A percentile compares a stretch with the other conserved stretches of the same genome.
These are phyloP conservation scores for Brachionus koreanus DNA, from an alignment of 1,140 invertebrate species.

Conservation along the genomic window DNA sequence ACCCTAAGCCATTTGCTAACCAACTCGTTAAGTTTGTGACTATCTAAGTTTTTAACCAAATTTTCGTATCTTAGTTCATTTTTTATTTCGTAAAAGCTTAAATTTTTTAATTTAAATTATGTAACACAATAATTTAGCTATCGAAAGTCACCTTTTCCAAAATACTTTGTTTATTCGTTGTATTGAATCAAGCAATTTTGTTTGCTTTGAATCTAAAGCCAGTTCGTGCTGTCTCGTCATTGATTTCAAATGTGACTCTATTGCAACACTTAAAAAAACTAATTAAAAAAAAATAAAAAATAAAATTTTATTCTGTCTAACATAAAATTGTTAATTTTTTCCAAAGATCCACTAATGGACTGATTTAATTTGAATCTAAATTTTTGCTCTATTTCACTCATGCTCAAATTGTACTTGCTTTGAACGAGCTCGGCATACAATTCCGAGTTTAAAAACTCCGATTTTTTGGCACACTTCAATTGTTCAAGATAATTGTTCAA, in stretches of 20 bases:
- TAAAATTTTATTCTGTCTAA: neutral
- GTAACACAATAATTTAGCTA: neutral
- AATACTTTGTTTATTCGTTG: constrained; percentile 20
- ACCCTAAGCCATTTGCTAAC: constrained; percentile 7
- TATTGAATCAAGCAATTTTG: neutral
- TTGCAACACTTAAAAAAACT: neutral
- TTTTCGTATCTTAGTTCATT: constrained; percentile 5
- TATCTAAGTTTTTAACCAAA: neutral
- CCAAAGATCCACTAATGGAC: neutral
- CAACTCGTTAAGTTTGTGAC: neutral
- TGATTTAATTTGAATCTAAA: neutral
- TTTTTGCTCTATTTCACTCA: neutral
- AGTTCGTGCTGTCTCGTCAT: constrained; percentile 32
- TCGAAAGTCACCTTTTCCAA: constrained; percentile 1
- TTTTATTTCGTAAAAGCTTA: constrained; percentile 1
- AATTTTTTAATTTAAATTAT: neutral
- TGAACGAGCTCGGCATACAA: neutral
- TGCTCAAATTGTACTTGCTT: neutral
- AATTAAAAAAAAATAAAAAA: neutral
- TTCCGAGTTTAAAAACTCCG: neutral
- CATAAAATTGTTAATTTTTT: neutral
- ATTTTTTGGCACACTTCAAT: neutral
- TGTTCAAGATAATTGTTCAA: neutral
- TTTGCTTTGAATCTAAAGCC: neutral
- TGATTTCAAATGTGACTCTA: constrained; percentile 12